Conservation (phyloP, 1,140 invertebrate genomes). For the Psilanteris sp. region DNA sequence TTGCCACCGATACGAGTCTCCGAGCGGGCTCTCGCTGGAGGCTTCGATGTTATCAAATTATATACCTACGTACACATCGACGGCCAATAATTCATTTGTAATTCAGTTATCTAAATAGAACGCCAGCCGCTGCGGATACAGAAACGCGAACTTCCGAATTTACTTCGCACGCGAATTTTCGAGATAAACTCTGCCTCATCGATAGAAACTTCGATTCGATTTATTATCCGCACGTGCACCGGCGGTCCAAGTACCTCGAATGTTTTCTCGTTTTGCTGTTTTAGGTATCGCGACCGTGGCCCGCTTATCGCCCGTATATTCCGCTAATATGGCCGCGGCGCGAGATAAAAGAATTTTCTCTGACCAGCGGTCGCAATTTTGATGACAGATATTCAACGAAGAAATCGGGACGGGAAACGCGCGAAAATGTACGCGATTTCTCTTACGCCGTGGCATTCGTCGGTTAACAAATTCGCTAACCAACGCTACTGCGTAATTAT, state of each 20-base stretch:
- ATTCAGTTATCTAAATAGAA: slow-evolving; percentile 77
- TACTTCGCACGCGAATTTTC: slow-evolving; percentile 31
- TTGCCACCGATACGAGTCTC: slow-evolving; percentile 45
- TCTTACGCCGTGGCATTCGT: no score
- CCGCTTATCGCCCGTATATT: no score
- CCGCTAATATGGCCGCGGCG: background rate
- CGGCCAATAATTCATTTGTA: slow-evolving; percentile 76
- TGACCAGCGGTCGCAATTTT: no score
- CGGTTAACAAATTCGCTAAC: no score
- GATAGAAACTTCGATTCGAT: slow-evolving; percentile 20
- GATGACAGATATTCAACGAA: no score
- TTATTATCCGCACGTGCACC: slow-evolving; percentile 17
- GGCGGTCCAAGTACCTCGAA: slow-evolving; percentile 4
- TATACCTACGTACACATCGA: slow-evolving; percentile 71
- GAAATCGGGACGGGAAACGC: no score
- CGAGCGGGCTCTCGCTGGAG: slow-evolving; percentile 49
- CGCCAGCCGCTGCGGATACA: slow-evolving; percentile 48
- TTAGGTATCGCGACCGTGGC: no score
- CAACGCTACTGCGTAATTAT: no score
- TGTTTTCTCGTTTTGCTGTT: background rate
- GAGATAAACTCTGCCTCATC: slow-evolving; percentile 20
- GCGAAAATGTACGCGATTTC: no score
- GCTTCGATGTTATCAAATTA: slow-evolving; percentile 75
- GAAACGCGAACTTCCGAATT: slow-evolving; percentile 40
- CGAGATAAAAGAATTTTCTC: no score